Conservation (phyloP, 2,113 vertebrate species). For the Odontophorus gujanensis region DNA sequence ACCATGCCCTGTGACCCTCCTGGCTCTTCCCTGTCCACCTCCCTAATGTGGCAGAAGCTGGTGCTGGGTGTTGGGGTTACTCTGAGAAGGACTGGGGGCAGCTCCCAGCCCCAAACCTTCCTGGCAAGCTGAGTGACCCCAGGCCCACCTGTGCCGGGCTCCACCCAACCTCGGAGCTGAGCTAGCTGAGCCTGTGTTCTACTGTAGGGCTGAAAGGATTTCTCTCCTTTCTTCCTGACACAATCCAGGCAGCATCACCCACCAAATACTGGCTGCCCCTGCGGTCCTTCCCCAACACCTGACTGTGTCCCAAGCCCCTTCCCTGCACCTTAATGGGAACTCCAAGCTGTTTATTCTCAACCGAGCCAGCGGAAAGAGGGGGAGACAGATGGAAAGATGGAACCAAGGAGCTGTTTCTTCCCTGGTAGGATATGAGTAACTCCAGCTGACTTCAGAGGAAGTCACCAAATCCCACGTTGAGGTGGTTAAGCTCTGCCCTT, state of each 20-base stretch:
- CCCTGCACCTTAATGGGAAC: neutral
- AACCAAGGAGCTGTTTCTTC: neutral
- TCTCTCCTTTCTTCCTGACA: neutral
- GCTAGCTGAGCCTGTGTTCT: neutral
- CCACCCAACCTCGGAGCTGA: neutral
- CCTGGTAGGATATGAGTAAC: neutral
- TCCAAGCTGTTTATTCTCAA: neutral
- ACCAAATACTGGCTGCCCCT: neutral
- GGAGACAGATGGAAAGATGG: neutral
- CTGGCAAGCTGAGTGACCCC: neutral
- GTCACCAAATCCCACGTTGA: neutral
- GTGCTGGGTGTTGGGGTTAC: neutral
- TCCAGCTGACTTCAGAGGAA: neutral
- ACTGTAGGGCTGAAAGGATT: neutral
- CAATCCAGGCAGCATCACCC: neutral
- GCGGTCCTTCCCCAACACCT: accelerated
- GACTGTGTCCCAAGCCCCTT: neutral
- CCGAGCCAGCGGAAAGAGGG: neutral
- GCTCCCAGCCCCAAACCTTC: neutral
- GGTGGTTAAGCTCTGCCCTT: neutral
- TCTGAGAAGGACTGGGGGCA: neutral
- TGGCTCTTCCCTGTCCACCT: neutral
- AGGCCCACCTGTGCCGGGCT: neutral
- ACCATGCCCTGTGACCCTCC: neutral
- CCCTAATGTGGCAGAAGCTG: neutral